Evolutionary conservation across 2,797 vertebrate genomes (phyloP).

Genomic region (Uromys caudimaculatus): DNA sequence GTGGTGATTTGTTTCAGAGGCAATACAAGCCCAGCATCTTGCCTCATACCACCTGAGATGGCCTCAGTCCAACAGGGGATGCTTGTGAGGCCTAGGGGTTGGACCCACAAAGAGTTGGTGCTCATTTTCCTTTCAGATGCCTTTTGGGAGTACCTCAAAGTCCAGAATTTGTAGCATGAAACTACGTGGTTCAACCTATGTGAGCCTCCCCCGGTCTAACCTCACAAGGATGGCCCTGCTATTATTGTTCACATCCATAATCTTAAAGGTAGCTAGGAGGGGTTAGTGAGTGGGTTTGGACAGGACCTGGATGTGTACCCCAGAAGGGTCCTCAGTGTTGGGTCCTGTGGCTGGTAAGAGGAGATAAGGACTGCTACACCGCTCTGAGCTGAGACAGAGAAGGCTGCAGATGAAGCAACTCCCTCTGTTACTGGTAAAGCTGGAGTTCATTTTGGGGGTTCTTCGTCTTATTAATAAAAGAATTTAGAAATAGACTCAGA

Average conservation of each 20-base stretch:
- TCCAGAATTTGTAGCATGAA: not conserved
- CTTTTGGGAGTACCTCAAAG: not conserved
- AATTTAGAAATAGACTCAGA: not conserved
- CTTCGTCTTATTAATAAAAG: not conserved
- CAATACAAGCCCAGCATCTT: not conserved
- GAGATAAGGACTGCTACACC: no score
- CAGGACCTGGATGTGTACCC: not conserved
- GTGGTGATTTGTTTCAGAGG: not conserved
- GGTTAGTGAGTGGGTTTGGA: not conserved
- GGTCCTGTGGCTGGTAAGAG: not conserved
- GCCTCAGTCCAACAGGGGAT: not conserved
- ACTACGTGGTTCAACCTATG: no score
- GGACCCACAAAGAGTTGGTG: not conserved
- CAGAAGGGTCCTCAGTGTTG: no score
- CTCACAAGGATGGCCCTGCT: not conserved
- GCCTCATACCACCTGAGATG: not conserved
- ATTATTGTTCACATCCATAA: not conserved
- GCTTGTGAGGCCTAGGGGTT: no score
- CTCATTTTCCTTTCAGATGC: not conserved
- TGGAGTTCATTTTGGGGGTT: not conserved
- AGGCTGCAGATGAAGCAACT: not conserved
- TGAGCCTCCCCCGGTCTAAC: not conserved
- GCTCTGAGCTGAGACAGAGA: not conserved
- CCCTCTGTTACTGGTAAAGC: not conserved
- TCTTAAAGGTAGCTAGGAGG: not conserved